Evolutionary conservation across 2,113 vertebrate genomes (phyloP).

Genomic region (Bucco capensis): DNA sequence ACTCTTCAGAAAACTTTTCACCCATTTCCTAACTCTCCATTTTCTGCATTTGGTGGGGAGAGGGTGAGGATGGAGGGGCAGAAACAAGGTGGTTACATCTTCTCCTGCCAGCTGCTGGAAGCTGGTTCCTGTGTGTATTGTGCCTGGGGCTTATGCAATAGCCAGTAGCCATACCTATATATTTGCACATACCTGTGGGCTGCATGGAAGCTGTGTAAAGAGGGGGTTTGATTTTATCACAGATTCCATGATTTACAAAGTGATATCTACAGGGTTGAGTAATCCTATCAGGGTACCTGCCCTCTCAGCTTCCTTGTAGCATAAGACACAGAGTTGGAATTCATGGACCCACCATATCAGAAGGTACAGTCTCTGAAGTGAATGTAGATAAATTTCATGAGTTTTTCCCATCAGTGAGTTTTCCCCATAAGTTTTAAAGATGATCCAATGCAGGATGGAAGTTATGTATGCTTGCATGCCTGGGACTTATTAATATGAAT

Average conservation of each 20-base stretch:
- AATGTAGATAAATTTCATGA: neutral
- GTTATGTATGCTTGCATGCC: neutral
- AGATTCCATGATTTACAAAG: neutral
- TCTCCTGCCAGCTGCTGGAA: neutral
- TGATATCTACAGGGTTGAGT: neutral
- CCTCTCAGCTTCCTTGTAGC: neutral
- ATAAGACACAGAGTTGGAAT: neutral
- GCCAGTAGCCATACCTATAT: rapidly evolving
- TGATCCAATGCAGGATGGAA: neutral
- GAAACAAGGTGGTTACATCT: neutral
- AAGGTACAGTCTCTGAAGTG: neutral
- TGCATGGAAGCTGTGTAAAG: neutral
- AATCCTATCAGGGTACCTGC: neutral
- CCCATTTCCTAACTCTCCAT: neutral
- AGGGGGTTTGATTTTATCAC: neutral
- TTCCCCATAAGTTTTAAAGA: neutral
- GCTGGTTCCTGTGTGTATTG: neutral
- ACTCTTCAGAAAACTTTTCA: neutral
- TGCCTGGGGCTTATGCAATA: neutral
- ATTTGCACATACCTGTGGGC: neutral
- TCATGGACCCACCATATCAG: neutral
- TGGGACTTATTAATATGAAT: neutral
- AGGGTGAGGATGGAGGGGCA: no score
- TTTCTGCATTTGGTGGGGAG: neutral
- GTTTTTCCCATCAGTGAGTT: neutral